Percentiles rank a stretch among this genome's conserved stretches.
phyloP scores from a whole-genome alignment of 1,140 invertebrate species.

The Euborellia annulipes region DNA sequence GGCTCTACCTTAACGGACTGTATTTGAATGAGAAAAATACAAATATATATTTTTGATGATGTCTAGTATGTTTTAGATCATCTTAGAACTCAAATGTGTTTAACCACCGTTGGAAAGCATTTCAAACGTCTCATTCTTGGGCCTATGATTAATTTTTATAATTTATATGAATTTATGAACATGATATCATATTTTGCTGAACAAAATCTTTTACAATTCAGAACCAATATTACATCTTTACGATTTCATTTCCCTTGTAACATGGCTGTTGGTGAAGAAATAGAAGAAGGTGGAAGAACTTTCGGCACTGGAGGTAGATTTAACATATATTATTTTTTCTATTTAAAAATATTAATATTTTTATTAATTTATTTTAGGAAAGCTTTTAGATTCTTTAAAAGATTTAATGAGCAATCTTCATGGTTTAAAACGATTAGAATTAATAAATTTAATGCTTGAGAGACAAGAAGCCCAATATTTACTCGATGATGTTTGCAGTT shows the following conservation, averaged over 20 bases:
- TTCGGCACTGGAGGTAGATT: constrained; percentile 57
- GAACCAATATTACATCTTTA: constrained; percentile 39
- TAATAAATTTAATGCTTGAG: constrained; percentile 64
- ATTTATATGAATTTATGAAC: constrained; percentile 72
- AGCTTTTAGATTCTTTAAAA: constrained; percentile 49
- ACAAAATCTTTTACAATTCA: constrained; percentile 25
- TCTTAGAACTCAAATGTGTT: constrained; percentile 51
- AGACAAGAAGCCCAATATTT: constrained; percentile 47
- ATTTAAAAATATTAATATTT: not conserved
- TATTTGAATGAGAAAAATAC: not conserved
- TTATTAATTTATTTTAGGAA: constrained; percentile 23
- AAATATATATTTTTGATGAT: constrained; percentile 9
- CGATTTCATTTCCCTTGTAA: constrained; percentile 70
- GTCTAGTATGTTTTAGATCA: constrained; percentile 56
- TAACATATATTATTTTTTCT: constrained; percentile 1
- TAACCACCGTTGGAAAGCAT: constrained; percentile 49
- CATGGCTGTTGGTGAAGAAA: constrained; percentile 40
- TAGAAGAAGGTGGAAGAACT: constrained; percentile 38
- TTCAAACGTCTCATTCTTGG: constrained; percentile 50
- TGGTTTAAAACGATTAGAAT: constrained; percentile 44
- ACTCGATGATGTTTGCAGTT: constrained; percentile 54
- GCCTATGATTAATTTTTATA: constrained; percentile 65
- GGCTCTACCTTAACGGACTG: not conserved
- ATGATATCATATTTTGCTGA: constrained; percentile 58
- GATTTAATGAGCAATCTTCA: constrained; percentile 50